Evolutionary conservation across 2,797 vertebrate species (phyloP).

Genomic region (Chaetophractus vellerosus): DNA sequence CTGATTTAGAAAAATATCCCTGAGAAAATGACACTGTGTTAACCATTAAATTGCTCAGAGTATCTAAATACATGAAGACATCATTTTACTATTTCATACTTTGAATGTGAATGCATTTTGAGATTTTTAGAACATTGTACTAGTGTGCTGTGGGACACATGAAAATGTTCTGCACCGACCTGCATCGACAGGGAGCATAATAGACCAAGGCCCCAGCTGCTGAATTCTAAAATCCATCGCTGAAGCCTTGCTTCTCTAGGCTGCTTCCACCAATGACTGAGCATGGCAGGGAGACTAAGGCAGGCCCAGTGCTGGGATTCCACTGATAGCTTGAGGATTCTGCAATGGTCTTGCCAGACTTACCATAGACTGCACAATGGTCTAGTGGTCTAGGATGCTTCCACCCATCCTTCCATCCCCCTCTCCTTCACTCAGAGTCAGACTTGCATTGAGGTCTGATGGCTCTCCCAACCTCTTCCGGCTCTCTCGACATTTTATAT

Average conservation of each 20-base stretch:
- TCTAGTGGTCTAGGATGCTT: too few species aligned
- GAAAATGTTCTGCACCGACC: accelerated
- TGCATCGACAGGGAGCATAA: background rate
- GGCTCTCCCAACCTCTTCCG: background rate
- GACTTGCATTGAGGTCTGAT: too few species aligned
- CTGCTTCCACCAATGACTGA: background rate
- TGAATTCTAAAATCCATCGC: background rate
- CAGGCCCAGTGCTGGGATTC: background rate
- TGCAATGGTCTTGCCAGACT: background rate
- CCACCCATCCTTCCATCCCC: background rate
- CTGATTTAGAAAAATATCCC: background rate
- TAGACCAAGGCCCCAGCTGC: background rate
- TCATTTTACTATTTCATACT: background rate
- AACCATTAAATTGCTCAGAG: background rate
- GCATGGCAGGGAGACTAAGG: background rate
- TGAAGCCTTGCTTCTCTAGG: too few species aligned
- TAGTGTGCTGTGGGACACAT: background rate
- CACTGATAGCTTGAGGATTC: background rate
- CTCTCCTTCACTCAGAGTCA: too few species aligned
- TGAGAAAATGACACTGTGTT: background rate
- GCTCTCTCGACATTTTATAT: background rate
- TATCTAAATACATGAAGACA: background rate
- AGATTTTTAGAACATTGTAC: background rate
- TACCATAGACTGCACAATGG: too few species aligned
- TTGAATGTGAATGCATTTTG: background rate